These are phyloP conservation scores for Cephus pulcher DNA, from an alignment of 2,888 invertebrate species.

Conservation along the genomic window DNA sequence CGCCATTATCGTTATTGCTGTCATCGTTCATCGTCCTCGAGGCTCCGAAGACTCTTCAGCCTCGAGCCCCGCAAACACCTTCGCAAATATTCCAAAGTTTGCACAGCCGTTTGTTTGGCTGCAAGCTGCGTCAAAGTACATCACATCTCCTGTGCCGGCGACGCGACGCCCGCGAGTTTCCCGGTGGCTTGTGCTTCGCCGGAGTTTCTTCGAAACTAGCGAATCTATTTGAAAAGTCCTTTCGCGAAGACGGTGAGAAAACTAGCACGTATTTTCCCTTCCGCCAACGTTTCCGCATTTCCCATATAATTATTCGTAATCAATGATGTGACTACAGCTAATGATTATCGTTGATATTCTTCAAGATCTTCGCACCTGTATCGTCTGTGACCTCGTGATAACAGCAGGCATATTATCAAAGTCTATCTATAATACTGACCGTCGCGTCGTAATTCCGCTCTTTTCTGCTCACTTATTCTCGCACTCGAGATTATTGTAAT, in stretches of 20 bases:
- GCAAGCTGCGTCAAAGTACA: conserved; percentile 39
- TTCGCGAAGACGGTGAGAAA: background rate
- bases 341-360: too few species aligned
- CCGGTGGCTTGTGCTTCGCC: background rate
- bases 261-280: background rate
- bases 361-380: too few species aligned
- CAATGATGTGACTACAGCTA: background rate
- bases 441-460: too few species aligned
- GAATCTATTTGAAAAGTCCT: conserved; percentile 40
- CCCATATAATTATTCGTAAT: background rate
- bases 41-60: conserved; percentile 4
- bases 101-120: conserved; percentile 34
- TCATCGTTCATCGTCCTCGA: conserved; percentile 13
- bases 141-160: conserved; percentile 10
- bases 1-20: conserved; percentile 19
- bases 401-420: too few species aligned
- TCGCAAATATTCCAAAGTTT: conserved; percentile 39
- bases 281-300: background rate
- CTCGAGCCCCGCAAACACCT: conserved; percentile 27
- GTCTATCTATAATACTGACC: too few species aligned
- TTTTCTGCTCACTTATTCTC: too few species aligned
- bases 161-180: conserved; percentile 31
- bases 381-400: too few species aligned
- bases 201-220: conserved; percentile 42
- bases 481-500: too few species aligned